Evolutionary conservation across 2,113 vertebrate genomes (phyloP).

Genomic region (Ranitomeya imitator): DNA sequence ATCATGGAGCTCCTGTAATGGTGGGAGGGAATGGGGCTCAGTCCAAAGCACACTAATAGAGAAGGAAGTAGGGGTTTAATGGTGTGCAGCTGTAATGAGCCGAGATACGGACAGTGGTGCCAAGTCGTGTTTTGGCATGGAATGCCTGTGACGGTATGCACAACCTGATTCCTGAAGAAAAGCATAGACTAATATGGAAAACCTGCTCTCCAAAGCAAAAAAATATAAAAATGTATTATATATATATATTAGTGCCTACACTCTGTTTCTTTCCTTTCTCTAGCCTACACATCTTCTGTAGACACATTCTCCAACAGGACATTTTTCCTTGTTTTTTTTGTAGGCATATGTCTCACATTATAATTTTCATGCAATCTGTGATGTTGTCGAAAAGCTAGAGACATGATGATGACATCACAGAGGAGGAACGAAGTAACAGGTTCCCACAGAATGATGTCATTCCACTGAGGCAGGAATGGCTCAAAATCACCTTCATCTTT

Average conservation of each 20-base stretch:
- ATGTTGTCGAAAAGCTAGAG: neutral
- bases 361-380: slow-evolving; percentile 13
- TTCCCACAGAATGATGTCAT: slow-evolving; percentile 47
- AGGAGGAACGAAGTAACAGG: slow-evolving; percentile 2
- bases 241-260: too few relatives aligned
- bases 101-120: slow-evolving; percentile 44
- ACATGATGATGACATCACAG: slow-evolving; percentile 43
- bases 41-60: slow-evolving; percentile 58
- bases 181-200: slow-evolving; percentile 40
- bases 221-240: neutral
- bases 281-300: neutral
- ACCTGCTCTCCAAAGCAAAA: neutral
- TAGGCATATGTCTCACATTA: slow-evolving; percentile 4
- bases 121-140: slow-evolving; percentile 54
- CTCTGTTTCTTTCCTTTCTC: too few relatives aligned
- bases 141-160: slow-evolving; percentile 40
- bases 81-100: slow-evolving; percentile 56
- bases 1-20: slow-evolving; percentile 49
- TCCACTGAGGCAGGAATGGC: slow-evolving; percentile 16
- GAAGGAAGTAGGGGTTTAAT: slow-evolving; percentile 58
- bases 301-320: neutral
- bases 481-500: slow-evolving; percentile 45
- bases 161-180: slow-evolving; percentile 36
- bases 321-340: neutral
- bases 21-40: slow-evolving; percentile 46